These are phyloP conservation scores for Cherax destructor DNA, from an alignment of 1,140 invertebrate species.

Conservation along the genomic window DNA sequence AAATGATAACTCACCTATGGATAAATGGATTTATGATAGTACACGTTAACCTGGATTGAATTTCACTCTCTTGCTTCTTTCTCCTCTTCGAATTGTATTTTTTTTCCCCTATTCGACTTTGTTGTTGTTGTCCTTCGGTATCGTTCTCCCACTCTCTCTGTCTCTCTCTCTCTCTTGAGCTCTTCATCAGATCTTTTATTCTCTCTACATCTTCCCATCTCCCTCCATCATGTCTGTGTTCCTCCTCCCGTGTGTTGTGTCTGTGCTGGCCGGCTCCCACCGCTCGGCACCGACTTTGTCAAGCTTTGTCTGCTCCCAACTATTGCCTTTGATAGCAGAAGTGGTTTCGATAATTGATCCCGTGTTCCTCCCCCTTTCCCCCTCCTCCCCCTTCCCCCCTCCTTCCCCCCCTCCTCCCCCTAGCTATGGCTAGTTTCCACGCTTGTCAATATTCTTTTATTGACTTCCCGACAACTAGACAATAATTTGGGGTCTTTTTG, in stretches of 20 bases:
- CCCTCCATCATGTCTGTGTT: neutral
- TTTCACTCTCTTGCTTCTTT: no score
- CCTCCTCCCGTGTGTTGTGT: neutral
- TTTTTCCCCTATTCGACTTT: no score
- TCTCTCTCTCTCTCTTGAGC: neutral
- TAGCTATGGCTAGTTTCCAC: constrained; percentile 12
- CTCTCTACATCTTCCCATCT: neutral
- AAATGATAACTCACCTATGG: no score
- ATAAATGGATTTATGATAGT: no score
- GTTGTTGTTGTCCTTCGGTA: no score
- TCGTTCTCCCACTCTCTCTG: neutral
- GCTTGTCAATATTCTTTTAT: constrained; percentile 54
- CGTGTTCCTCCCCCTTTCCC: neutral
- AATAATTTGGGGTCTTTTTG: constrained; percentile 47
- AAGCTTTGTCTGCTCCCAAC: neutral
- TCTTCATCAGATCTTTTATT: neutral
- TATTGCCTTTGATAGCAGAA: constrained; percentile 6
- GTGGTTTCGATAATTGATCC: constrained; percentile 29
- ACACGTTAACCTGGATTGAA: no score
- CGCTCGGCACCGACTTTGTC: neutral
- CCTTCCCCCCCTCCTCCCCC: neutral
- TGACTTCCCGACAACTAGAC: constrained; percentile 56
- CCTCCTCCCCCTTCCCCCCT: neutral
- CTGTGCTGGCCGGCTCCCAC: neutral
- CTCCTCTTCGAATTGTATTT: no score